Base-by-base conservation (phyloP, 2,113 vertebrate genomes). In the Bettongia penicillata region DNA sequence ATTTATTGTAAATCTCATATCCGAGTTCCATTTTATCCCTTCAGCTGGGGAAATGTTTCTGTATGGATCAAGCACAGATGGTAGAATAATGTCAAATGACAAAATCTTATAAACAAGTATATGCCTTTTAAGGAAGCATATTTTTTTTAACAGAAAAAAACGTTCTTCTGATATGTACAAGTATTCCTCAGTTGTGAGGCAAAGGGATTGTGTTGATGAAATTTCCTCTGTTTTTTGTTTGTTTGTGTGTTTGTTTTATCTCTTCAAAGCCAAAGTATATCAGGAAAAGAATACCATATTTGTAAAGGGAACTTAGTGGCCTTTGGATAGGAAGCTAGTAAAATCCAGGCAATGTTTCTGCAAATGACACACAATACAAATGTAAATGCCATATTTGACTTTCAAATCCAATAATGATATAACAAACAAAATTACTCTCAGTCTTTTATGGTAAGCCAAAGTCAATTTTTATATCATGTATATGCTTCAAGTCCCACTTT, bases 381-480 rank as follows among this genome's bases (percentile, higher is more conserved):
- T 68, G 84, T 10, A 95, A 96, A 96, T 94, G 92, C 28, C n/a
- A 47, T 43, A 97, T 98, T 97, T 96, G 94, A 96, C 49, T 98
- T 98, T 97, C 90, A 98, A 92, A 97, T 97, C 43, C 94, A 68
- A 95, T 61, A 95, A 61, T 89, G 93, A 91, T 93, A n/a, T 96
- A 93, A 91, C 47, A 97, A 97, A 96, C 49, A 95, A n/a, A 91
- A 93, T 97, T 93, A 90, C 94, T 95, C 94, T 90, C 47, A 93
- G 26, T 89, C 2, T 48, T 96, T n/a, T 93, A 57, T 94, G 68
- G 19, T n/a, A 2, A 51, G 6, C 10, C n/a, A n/a, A 9, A 92
- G 25, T 92, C 26, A 6, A 96, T 94, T 51, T 0, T 93, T 95
- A 43, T 57, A 16, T 94, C 55, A 51, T 53, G 25, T 89, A 92